These are phyloP conservation scores for Emmelina monodactyla DNA, from an alignment of 2,888 invertebrate genomes.

Conservation along the genomic window DNA sequence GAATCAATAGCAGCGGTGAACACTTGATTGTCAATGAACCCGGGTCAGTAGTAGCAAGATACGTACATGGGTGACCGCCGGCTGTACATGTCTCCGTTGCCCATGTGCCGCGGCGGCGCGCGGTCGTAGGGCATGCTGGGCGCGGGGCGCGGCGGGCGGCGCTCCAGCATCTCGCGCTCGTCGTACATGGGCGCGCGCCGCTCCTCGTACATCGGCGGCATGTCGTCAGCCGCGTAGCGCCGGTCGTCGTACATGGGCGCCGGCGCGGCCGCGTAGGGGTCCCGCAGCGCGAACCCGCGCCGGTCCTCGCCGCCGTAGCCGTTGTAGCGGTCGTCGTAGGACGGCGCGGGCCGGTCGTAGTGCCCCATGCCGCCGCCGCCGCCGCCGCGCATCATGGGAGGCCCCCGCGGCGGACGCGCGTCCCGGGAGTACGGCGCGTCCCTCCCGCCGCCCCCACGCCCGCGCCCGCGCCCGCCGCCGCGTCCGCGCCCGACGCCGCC, in stretches of 20 bases:
- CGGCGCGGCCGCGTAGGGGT: slow-evolving; percentile 38
- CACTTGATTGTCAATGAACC: too few species aligned
- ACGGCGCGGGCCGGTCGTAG: slow-evolving; percentile 38
- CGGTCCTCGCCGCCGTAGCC: slow-evolving; percentile 53
- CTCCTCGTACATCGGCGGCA: slow-evolving; percentile 22
- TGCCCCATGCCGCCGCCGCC: slow-evolving; percentile 18
- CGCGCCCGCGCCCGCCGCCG: slow-evolving; percentile 41
- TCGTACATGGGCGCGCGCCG: slow-evolving; percentile 44
- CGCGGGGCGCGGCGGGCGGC: slow-evolving; percentile 30
- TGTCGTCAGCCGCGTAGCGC: slow-evolving; percentile 22
- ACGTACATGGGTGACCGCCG: slow-evolving; percentile 37
- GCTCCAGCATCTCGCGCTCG: slow-evolving; percentile 44
- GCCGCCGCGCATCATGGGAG: slow-evolving; percentile 27
- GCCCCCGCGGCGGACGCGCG: slow-evolving; percentile 30
- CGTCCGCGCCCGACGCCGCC: slow-evolving; percentile 45
- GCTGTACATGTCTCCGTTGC: slow-evolving; percentile 59
- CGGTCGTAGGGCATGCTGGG: slow-evolving; percentile 41
- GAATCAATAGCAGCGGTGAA: too few species aligned
- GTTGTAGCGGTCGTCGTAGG: slow-evolving; percentile 50
- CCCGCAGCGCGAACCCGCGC: slow-evolving; percentile 47
- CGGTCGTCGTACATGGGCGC: slow-evolving; percentile 30
- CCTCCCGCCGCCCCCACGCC: slow-evolving; percentile 35
- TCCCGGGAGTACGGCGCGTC: slow-evolving; percentile 48
- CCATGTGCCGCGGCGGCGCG: slow-evolving; percentile 36
- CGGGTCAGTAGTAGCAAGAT: neutral